These are phyloP conservation scores for Xiphias gladius DNA, from an alignment of 2,113 vertebrate genomes.

Conservation along the genomic window DNA sequence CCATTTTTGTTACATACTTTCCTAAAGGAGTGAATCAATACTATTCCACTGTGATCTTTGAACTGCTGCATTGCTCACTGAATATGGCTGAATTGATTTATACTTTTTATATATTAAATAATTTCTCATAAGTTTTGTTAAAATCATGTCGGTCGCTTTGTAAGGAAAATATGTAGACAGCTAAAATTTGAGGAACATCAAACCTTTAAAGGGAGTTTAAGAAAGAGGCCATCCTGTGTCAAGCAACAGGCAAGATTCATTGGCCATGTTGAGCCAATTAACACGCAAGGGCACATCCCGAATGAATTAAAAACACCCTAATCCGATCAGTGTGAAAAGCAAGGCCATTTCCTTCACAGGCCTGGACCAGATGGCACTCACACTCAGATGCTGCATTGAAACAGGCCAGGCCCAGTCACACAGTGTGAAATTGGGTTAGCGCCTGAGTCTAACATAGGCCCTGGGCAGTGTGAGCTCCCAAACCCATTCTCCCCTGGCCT, in stretches of 20 bases:
- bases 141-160: neutral
- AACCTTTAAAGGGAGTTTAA: conserved; percentile 50
- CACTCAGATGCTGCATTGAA: conserved; percentile 78
- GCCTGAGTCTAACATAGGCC: conserved; percentile 79
- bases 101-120: conserved; percentile 8
- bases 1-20: neutral
- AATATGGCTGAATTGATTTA: conserved; percentile 34
- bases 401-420: conserved; percentile 78
- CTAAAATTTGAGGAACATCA: conserved; percentile 13
- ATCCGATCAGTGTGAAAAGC: conserved; percentile 87
- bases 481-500: conserved; percentile 75
- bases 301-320: conserved; percentile 87
- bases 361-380: conserved; percentile 84
- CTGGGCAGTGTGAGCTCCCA: conserved; percentile 76
- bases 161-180: neutral
- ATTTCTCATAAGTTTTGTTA: conserved; percentile 22
- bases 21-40: neutral
- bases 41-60: neutral
- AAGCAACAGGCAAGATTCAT: conserved; percentile 79
- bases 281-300: conserved; percentile 86
- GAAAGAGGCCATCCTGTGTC: conserved; percentile 62
- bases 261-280: conserved; percentile 87
- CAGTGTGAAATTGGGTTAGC: conserved; percentile 89
- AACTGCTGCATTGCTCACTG: conserved; percentile 7
- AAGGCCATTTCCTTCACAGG: conserved; percentile 84